A percentile compares a stretch with the other conserved stretches of the same genome.
These are phyloP conservation scores for Clarias fuscus DNA, from an alignment of 2,797 vertebrate genomes.

Conservation along the genomic window DNA sequence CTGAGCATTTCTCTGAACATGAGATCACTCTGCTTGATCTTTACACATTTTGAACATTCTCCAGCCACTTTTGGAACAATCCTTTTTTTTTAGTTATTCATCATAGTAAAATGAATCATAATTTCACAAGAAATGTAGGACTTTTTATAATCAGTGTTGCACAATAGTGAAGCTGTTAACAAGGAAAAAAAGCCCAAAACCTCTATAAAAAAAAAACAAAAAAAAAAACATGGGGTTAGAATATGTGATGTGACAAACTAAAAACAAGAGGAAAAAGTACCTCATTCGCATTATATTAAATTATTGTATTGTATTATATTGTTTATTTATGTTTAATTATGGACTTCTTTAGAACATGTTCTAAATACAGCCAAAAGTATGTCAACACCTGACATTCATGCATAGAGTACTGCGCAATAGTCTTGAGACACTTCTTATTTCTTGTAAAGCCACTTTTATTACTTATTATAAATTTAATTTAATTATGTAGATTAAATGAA, in stretches of 20 bases:
- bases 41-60: slow-evolving; percentile 68
- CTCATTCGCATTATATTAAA: background rate
- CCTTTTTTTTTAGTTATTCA: slow-evolving; percentile 62
- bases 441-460: no score
- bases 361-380: background rate
- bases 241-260: background rate
- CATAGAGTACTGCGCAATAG: background rate
- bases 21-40: slow-evolving; percentile 59
- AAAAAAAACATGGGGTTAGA: background rate
- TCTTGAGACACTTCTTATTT: no score
- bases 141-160: background rate
- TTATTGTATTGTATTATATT: background rate
- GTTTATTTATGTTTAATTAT: background rate
- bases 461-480: no score
- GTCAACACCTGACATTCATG: background rate
- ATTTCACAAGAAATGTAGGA: slow-evolving; percentile 59
- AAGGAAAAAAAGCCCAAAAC: slow-evolving; percentile 19
- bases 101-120: slow-evolving; percentile 65
- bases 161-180: slow-evolving; percentile 49
- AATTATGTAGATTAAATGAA: no score
- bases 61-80: slow-evolving; percentile 69
- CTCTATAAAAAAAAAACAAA: no score
- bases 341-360: background rate
- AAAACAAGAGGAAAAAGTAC: background rate
- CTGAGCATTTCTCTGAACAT: slow-evolving; percentile 65